These are phyloP conservation scores for Idaea aversata DNA, from an alignment of 2,888 invertebrate genomes.

Conservation along the genomic window DNA sequence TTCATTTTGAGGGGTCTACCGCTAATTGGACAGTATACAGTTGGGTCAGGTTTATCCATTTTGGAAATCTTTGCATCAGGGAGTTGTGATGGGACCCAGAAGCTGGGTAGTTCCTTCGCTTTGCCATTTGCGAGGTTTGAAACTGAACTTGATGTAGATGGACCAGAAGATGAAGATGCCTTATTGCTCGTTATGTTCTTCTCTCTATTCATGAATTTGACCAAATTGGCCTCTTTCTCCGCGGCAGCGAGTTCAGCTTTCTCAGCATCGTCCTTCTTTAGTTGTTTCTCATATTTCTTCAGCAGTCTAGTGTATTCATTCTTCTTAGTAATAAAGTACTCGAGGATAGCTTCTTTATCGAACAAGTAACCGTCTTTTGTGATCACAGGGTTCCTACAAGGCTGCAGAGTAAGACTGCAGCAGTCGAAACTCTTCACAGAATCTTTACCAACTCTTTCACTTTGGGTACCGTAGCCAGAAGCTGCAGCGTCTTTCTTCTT, in stretches of 20 bases:
- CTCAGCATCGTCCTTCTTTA: constrained; percentile 87
- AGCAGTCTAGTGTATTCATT: constrained; percentile 92
- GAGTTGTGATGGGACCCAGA: constrained; percentile 97
- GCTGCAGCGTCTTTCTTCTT: constrained; percentile 96
- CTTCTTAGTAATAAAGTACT: constrained; percentile 97
- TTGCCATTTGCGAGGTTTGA: constrained; percentile 90
- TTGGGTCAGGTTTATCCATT: constrained; percentile 64
- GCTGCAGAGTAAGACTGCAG: constrained; percentile 97
- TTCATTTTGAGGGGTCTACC: constrained; percentile 92
- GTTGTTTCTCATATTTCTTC: constrained; percentile 95
- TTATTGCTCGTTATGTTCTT: constrained; percentile 83
- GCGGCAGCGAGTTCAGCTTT: constrained; percentile 84
- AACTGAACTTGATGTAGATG: constrained; percentile 70
- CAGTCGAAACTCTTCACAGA: constrained; percentile 96
- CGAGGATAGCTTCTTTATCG: constrained; percentile 97
- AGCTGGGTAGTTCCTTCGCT: constrained; percentile 93
- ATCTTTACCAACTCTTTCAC: constrained; percentile 94
- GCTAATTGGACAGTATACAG: constrained; percentile 69
- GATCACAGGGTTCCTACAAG: constrained; percentile 95
- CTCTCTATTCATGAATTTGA: constrained; percentile 90
- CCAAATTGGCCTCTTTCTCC: constrained; percentile 87
- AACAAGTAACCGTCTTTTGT: constrained; percentile 93
- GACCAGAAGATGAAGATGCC: constrained; percentile 32
- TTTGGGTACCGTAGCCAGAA: constrained; percentile 95
- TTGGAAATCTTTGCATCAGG: constrained; percentile 89